Evolutionary conservation across 2,797 vertebrate genomes (phyloP).

Genomic region (Cyclura pinguis): DNA sequence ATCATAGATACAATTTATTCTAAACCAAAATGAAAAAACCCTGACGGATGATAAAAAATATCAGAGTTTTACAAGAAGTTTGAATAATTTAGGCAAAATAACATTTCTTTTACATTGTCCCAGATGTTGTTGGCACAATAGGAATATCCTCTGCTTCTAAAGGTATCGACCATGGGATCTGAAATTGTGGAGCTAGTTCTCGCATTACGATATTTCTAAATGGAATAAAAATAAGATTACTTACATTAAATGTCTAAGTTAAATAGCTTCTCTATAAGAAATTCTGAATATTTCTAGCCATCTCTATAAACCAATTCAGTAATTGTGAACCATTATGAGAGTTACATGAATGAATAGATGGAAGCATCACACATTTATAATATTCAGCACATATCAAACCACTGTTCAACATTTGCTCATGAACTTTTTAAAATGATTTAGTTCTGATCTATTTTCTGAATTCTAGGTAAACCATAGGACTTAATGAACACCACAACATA

Average conservation of each 20-base stretch:
- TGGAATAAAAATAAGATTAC: background rate
- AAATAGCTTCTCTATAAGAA: background rate
- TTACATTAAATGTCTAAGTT: background rate
- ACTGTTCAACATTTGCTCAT: background rate
- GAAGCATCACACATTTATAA: background rate
- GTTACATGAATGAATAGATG: background rate
- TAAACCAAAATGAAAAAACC: slow-evolving; percentile 54
- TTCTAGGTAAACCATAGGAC: background rate
- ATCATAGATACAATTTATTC: slow-evolving; percentile 61
- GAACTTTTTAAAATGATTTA: background rate
- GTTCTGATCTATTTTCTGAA: background rate
- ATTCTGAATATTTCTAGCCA: background rate
- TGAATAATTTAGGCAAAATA: slow-evolving; percentile 33
- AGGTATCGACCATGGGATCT: slow-evolving; percentile 92
- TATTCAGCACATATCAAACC: background rate
- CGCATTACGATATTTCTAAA: slow-evolving; percentile 90
- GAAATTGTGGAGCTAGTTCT: slow-evolving; percentile 90
- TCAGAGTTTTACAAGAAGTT: slow-evolving; percentile 44
- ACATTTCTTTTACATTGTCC: slow-evolving; percentile 85
- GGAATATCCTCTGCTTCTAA: slow-evolving; percentile 92
- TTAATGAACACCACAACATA: background rate
- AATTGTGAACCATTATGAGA: background rate
- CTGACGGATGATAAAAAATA: slow-evolving; percentile 55
- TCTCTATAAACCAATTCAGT: background rate
- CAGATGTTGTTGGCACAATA: slow-evolving; percentile 91